Evolutionary conservation across 1,140 invertebrate genomes (phyloP).

Genomic region (Bombus polaris): DNA sequence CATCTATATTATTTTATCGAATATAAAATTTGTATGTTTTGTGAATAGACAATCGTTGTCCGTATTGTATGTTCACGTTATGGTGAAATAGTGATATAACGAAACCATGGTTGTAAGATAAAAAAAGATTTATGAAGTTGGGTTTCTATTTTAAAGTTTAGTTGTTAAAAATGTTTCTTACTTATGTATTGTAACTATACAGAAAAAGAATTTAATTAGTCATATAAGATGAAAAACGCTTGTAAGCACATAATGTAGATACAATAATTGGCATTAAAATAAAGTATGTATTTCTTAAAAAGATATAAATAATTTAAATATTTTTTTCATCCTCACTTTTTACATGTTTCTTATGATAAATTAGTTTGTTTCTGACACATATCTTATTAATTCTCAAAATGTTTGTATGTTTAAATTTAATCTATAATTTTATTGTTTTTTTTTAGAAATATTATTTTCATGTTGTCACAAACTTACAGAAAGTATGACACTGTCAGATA

Average conservation of each 20-base stretch:
- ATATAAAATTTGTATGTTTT: slow-evolving; percentile 35
- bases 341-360: slow-evolving; percentile 41
- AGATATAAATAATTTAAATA: slow-evolving; percentile 54
- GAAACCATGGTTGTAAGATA: slow-evolving; percentile 26
- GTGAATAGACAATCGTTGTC: slow-evolving; percentile 20
- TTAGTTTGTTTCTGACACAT: slow-evolving; percentile 26
- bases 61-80: not conserved
- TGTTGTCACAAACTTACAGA: slow-evolving; percentile 57
- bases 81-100: slow-evolving; percentile 30
- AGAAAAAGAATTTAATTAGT: slow-evolving; percentile 33
- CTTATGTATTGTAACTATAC: slow-evolving; percentile 24
- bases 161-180: slow-evolving; percentile 46
- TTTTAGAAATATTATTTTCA: slow-evolving; percentile 6
- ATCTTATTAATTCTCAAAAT: slow-evolving; percentile 40
- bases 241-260: slow-evolving; percentile 30
- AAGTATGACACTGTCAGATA: slow-evolving; percentile 31
- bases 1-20: slow-evolving; percentile 25
- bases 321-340: slow-evolving; percentile 29
- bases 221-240: slow-evolving; percentile 12
- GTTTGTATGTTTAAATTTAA: slow-evolving; percentile 17
- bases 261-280: slow-evolving; percentile 30
- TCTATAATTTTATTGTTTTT: slow-evolving; percentile 7
- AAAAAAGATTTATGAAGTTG: slow-evolving; percentile 11
- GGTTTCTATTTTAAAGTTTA: slow-evolving; percentile 29
- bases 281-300: slow-evolving; percentile 36